These are phyloP conservation scores for Turdus rufiventris DNA, from an alignment of 2,113 vertebrate genomes.

Conservation along the genomic window DNA sequence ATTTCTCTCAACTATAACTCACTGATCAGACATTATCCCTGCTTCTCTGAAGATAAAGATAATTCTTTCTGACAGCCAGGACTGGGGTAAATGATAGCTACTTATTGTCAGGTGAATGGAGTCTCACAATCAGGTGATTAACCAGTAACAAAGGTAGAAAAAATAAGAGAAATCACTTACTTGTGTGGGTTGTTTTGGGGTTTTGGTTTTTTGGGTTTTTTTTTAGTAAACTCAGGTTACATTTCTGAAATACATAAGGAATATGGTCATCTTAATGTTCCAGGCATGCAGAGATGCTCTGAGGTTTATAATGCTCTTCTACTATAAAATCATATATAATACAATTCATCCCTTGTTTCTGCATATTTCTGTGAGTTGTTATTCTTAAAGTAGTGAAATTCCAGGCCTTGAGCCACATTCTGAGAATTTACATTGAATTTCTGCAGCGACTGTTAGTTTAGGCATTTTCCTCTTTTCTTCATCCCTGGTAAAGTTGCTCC, in stretches of 20 bases:
- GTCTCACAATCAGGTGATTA: slow-evolving; percentile 37
- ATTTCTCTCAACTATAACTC: slow-evolving; percentile 35
- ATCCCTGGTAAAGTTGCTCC: neutral
- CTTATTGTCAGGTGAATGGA: slow-evolving; percentile 44
- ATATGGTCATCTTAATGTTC: neutral
- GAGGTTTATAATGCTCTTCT: neutral
- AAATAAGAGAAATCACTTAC: slow-evolving; percentile 4
- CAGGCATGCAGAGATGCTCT: neutral
- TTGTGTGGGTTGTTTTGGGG: neutral
- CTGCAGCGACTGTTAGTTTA: neutral
- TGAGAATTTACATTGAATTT: neutral
- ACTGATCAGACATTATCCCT: slow-evolving; percentile 57
- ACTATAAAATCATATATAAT: neutral
- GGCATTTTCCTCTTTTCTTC: neutral
- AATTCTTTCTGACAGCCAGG: slow-evolving; percentile 20
- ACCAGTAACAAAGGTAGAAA: slow-evolving; percentile 21
- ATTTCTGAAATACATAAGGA: slow-evolving; percentile 5
- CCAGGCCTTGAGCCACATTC: neutral
- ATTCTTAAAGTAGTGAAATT: neutral
- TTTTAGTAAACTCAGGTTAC: neutral
- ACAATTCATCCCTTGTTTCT: neutral
- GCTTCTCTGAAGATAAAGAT: slow-evolving; percentile 44
- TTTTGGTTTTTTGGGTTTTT: neutral
- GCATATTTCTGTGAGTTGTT: neutral
- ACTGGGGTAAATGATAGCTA: slow-evolving; percentile 28